A percentile compares a stretch with the other conserved stretches of the same genome.
Conservation (phyloP, 2,888 invertebrate genomes). For the Nymphalis c-album region DNA sequence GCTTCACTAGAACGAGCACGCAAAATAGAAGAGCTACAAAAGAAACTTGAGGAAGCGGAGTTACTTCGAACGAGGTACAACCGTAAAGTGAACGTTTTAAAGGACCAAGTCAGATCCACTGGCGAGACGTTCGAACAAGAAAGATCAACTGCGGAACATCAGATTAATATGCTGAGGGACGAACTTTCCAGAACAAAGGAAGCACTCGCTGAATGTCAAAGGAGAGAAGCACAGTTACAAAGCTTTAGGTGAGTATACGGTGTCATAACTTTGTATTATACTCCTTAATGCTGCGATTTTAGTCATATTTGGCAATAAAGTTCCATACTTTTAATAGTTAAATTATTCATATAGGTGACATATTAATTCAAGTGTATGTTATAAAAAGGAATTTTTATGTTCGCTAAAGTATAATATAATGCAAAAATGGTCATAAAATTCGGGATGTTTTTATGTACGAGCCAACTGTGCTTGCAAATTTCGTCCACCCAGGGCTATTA, state of each 20-base stretch:
- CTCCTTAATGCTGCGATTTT: slow-evolving; percentile 7
- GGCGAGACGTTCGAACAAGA: slow-evolving; percentile 87
- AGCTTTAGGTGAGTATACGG: slow-evolving; percentile 81
- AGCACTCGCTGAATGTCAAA: slow-evolving; percentile 86
- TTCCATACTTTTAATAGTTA: slow-evolving; percentile 12
- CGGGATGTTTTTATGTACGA: slow-evolving; percentile 12
- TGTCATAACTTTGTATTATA: slow-evolving; percentile 1
- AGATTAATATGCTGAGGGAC: slow-evolving; percentile 86
- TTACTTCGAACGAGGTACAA: slow-evolving; percentile 87
- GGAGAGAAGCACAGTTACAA: slow-evolving; percentile 88
- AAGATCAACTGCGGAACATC: slow-evolving; percentile 85
- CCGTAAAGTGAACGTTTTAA: slow-evolving; percentile 86
- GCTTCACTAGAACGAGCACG: slow-evolving; percentile 90
- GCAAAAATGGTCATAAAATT: slow-evolving; percentile 16
- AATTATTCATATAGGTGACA: not conserved
- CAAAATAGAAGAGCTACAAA: slow-evolving; percentile 91
- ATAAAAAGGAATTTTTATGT: slow-evolving; percentile 11
- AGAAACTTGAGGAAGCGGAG: slow-evolving; percentile 90
- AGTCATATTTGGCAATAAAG: not conserved
- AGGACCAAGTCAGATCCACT: slow-evolving; percentile 86
- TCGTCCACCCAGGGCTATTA: slow-evolving; percentile 16
- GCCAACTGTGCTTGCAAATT: not conserved
- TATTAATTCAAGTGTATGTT: slow-evolving; percentile 7
- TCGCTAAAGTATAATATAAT: slow-evolving; percentile 10
- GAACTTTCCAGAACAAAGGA: slow-evolving; percentile 89